phyloP scores from a whole-genome alignment of 2,888 invertebrate genomes.

The Ormyrus labotus region DNA sequence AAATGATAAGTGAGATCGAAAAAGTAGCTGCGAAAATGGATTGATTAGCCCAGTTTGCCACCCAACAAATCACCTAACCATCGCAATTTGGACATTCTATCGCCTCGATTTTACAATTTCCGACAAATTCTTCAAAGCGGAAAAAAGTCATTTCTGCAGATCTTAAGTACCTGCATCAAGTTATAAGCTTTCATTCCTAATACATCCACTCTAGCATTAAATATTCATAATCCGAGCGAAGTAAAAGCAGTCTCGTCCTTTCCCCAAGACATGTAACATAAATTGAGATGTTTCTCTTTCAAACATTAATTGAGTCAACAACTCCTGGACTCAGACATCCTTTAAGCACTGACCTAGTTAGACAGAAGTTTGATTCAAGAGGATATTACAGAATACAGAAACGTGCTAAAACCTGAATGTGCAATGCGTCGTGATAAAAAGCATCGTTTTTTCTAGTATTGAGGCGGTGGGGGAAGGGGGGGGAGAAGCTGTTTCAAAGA shows the following conservation, averaged over 20 bases:
- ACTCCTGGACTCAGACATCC: background rate
- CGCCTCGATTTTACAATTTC: no score
- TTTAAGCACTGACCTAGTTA: slow-evolving; percentile 27
- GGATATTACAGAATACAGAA: slow-evolving; percentile 29
- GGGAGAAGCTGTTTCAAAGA: no score
- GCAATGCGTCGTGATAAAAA: background rate
- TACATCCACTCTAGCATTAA: background rate
- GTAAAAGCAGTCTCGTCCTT: background rate
- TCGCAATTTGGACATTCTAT: no score
- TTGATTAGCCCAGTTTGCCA: no score
- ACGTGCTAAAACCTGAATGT: background rate
- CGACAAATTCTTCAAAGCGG: no score
- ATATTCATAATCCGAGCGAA: background rate
- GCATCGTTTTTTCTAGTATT: no score
- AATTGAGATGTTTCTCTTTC: slow-evolving; percentile 19
- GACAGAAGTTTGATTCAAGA: slow-evolving; percentile 25
- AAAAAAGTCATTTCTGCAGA: background rate
- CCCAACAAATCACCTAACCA: no score
- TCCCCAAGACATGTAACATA: background rate
- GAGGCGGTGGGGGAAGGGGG: no score
- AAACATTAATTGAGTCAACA: slow-evolving; percentile 43
- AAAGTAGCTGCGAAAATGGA: no score
- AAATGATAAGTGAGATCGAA: background rate
- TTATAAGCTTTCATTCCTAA: no score
- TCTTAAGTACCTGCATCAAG: background rate